Conservation (phyloP, 2,888 invertebrate species). For the Vesta saturnalis region DNA sequence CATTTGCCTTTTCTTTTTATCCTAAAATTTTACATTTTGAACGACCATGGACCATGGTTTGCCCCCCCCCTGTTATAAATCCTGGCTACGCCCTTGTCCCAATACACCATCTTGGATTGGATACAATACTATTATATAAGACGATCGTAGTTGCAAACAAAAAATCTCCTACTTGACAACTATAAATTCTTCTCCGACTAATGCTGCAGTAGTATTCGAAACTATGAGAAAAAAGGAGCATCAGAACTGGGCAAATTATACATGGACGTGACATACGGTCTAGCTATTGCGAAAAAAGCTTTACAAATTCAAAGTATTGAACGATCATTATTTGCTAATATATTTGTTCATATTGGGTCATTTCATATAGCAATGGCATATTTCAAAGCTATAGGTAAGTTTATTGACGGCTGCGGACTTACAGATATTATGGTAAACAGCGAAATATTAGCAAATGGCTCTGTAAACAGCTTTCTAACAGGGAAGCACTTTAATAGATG, state of each 20-base stretch:
- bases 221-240: conserved; percentile 47
- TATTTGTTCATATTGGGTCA: too few relatives aligned
- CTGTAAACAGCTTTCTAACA: too few relatives aligned
- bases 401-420: too few relatives aligned
- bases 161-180: conserved; percentile 48
- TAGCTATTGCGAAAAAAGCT: conserved; percentile 50
- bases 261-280: conserved; percentile 51
- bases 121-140: conserved; percentile 45
- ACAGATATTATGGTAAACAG: too few relatives aligned
- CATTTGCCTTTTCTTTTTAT: too few relatives aligned
- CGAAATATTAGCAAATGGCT: too few relatives aligned
- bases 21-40: too few relatives aligned
- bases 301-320: conserved; percentile 12
- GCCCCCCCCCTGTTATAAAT: too few relatives aligned
- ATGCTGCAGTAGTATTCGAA: conserved; percentile 43
- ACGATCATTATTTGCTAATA: not conserved
- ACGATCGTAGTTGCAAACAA: conserved; percentile 43
- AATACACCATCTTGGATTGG: conserved; percentile 54
- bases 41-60: too few relatives aligned
- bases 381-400: conserved; percentile 49
- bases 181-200: conserved; percentile 51
- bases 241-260: conserved; percentile 41
- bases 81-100: too few relatives aligned
- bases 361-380: too few relatives aligned
- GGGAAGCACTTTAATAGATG: too few relatives aligned